A percentile compares a stretch with the other conserved stretches of the same genome.
Evolutionary conservation across 2,888 invertebrate genomes (phyloP).

Genomic region (Oasisia sp.): DNA sequence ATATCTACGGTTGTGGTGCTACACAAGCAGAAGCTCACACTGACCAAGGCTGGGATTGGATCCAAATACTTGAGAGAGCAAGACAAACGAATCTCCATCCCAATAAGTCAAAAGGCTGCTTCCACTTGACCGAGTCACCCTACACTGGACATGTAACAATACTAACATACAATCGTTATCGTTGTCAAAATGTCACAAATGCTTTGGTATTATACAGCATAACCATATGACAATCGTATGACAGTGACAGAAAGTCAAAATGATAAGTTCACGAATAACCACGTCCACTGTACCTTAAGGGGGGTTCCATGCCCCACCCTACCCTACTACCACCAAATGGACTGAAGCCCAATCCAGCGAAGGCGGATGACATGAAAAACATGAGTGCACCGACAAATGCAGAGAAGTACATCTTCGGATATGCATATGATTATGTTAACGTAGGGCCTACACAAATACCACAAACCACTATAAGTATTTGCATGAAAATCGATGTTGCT

Average conservation of each 20-base stretch:
- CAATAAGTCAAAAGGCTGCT: constrained; percentile 32
- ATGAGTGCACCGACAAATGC: background rate
- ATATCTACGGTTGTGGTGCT: constrained; percentile 36
- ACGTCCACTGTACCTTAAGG: too few relatives aligned
- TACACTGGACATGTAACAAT: constrained; percentile 34
- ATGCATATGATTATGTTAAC: too few relatives aligned
- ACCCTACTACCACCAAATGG: background rate
- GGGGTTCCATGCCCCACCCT: too few relatives aligned
- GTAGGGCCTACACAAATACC: too few relatives aligned
- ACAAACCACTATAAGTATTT: too few relatives aligned
- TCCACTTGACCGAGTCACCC: constrained; percentile 32
- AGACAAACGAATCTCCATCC: constrained; percentile 7
- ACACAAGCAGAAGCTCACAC: constrained; percentile 32
- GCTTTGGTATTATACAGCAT: too few relatives aligned
- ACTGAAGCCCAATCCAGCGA: background rate
- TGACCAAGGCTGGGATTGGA: constrained; percentile 37
- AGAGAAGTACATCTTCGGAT: background rate
- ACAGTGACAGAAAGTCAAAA: too few relatives aligned
- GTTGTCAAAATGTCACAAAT: too few relatives aligned
- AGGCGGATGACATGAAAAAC: background rate
- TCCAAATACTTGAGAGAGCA: constrained; percentile 32
- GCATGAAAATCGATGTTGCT: too few relatives aligned
- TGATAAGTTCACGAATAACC: too few relatives aligned
- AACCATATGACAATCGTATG: too few relatives aligned
- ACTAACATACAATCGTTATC: too few relatives aligned